A percentile compares a stretch with the other conserved stretches of the same genome.
These are phyloP conservation scores for Dilophus febrilis DNA, from an alignment of 2,888 invertebrate genomes.

Conservation along the genomic window DNA sequence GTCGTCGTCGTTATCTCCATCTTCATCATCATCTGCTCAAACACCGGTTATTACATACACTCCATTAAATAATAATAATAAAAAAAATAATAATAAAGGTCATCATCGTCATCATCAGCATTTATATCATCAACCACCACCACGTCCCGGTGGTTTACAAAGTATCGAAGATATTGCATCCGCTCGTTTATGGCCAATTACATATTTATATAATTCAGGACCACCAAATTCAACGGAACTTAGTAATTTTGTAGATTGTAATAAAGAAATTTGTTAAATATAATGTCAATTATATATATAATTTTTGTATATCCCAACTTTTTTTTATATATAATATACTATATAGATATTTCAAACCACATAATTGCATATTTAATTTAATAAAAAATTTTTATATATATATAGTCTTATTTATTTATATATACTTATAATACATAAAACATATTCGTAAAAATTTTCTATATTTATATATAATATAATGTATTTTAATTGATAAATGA, in stretches of 20 bases:
- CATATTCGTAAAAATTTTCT: too few species aligned
- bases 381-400: too few species aligned
- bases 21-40: conserved; percentile 15
- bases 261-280: conserved; percentile 27
- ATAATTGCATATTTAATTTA: too few species aligned
- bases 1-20: conserved; percentile 20
- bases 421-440: too few species aligned
- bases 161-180: conserved; percentile 29
- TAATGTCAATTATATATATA: too few species aligned
- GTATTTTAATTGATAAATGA: too few species aligned
- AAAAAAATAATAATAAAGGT: conserved; percentile 10
- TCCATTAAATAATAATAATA: conserved; percentile 19
- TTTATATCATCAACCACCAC: conserved; percentile 24
- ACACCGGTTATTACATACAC: conserved; percentile 15
- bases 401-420: too few species aligned
- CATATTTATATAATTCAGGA: conserved; percentile 61
- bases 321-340: too few species aligned
- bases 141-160: conserved; percentile 25
- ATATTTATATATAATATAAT: too few species aligned
- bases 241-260: conserved; percentile 31
- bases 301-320: too few species aligned
- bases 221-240: conserved; percentile 54
- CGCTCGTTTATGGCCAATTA: conserved; percentile 54
- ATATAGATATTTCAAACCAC: too few species aligned
- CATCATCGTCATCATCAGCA: conserved; percentile 15